Evolutionary conservation across 2,113 vertebrate genomes (phyloP).

Genomic region (Erpornis zantholeuca): DNA sequence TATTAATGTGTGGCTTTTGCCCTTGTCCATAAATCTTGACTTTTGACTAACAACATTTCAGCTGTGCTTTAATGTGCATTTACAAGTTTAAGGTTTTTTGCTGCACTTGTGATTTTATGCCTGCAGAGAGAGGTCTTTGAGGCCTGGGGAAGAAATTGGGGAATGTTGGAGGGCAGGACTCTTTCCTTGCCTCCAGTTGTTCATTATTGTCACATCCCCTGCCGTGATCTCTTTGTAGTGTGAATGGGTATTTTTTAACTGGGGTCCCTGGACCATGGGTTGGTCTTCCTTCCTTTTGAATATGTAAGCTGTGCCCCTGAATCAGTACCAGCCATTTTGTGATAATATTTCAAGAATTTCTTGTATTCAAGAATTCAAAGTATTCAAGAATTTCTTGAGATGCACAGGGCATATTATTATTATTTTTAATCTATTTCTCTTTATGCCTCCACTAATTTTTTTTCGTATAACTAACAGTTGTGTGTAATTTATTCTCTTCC

Average conservation of each 20-base stretch:
- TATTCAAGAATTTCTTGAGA: not conserved
- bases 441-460: not conserved
- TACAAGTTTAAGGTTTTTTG: constrained; percentile 12
- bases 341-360: not conserved
- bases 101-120: not conserved
- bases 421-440: not conserved
- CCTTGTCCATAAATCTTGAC: not conserved
- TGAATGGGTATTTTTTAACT: not conserved
- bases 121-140: not conserved
- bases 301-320: not conserved
- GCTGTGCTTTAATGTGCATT: constrained; percentile 17
- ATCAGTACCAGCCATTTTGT: not conserved
- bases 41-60: constrained; percentile 11
- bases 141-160: not conserved
- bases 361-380: too few species aligned
- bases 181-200: not conserved
- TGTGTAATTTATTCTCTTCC: not conserved
- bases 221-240: not conserved
- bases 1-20: constrained; percentile 39
- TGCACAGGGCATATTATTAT: rapidly evolving
- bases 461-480: not conserved
- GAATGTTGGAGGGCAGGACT: not conserved
- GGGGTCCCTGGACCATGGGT: rapidly evolving
- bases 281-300: not conserved
- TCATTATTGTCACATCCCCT: not conserved